These are phyloP conservation scores for Liopterus haemorrhoidalis DNA, from an alignment of 2,888 invertebrate genomes.

Conservation along the genomic window DNA sequence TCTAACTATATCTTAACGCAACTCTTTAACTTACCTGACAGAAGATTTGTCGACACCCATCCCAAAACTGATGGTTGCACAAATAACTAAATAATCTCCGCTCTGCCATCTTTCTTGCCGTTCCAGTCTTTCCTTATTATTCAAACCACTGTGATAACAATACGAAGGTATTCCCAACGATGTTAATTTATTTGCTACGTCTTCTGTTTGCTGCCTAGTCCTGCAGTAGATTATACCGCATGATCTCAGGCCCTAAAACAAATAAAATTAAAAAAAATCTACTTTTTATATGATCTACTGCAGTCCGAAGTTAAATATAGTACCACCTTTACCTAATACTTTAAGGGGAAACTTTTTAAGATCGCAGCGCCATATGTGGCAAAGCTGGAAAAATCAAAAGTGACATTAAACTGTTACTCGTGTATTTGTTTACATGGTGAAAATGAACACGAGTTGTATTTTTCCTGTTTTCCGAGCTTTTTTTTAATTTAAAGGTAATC, in stretches of 20 bases:
- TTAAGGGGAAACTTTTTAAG: not conserved
- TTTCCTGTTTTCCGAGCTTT: no score
- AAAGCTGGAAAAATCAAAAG: no score
- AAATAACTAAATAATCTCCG: slow-evolving; percentile 83
- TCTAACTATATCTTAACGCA: no score
- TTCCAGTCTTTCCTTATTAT: slow-evolving; percentile 62
- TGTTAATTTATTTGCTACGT: slow-evolving; percentile 69
- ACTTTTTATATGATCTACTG: not conserved
- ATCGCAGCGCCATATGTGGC: no score
- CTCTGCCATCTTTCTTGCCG: slow-evolving; percentile 90
- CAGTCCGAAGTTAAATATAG: not conserved
- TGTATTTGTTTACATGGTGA: no score
- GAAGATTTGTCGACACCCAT: slow-evolving; percentile 98
- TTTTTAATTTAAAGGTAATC: no score
- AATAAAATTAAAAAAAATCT: not conserved
- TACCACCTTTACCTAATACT: slow-evolving; percentile 19
- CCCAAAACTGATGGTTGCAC: slow-evolving; percentile 96
- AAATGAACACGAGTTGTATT: no score
- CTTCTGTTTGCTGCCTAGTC: slow-evolving; percentile 84
- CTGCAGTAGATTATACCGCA: slow-evolving; percentile 95
- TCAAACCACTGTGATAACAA: slow-evolving; percentile 87
- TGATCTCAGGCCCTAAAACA: slow-evolving; percentile 44
- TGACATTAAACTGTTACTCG: no score
- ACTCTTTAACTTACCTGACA: slow-evolving; percentile 57
- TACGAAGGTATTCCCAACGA: slow-evolving; percentile 67